These are phyloP conservation scores for Lapara coniferarum DNA, from an alignment of 2,888 invertebrate species.

Conservation along the genomic window DNA sequence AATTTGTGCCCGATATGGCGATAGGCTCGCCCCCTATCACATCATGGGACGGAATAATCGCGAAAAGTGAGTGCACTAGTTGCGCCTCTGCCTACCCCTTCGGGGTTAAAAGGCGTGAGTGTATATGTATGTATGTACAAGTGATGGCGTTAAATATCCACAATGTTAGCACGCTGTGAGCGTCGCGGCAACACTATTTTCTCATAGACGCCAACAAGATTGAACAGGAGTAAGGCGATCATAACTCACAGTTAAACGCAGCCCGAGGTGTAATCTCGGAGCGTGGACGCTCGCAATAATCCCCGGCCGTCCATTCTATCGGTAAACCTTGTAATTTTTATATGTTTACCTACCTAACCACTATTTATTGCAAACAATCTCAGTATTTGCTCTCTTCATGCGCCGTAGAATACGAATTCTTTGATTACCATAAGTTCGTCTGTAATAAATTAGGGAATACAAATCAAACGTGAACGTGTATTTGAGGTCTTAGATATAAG, in stretches of 20 bases:
- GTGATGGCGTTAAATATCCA: constrained; percentile 50
- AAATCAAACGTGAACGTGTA: no score
- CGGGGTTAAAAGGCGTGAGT: no score
- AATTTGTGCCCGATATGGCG: no score
- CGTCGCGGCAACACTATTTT: constrained; percentile 74
- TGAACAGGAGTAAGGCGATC: constrained; percentile 75
- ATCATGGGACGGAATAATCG: no score
- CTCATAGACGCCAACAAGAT: constrained; percentile 78
- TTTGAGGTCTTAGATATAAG: no score
- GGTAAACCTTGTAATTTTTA: constrained; percentile 66
- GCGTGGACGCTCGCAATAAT: constrained; percentile 71
- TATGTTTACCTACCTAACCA: constrained; percentile 31
- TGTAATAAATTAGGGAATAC: no score
- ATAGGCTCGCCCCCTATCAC: no score
- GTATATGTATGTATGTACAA: no score
- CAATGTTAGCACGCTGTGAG: constrained; percentile 58
- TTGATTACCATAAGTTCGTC: background rate
- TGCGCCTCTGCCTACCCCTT: no score
- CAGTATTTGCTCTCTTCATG: constrained; percentile 7
- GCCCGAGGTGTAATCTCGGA: constrained; percentile 74
- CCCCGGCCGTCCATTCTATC: constrained; percentile 66
- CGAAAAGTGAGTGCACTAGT: no score
- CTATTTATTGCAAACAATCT: constrained; percentile 24
- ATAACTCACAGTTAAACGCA: constrained; percentile 78
- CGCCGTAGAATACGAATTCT: constrained; percentile 6